Percentiles rank a stretch among this genome's conserved stretches.
Conservation (phyloP, 1,140 invertebrate genomes). For the Drosophila bocqueti region DNA sequence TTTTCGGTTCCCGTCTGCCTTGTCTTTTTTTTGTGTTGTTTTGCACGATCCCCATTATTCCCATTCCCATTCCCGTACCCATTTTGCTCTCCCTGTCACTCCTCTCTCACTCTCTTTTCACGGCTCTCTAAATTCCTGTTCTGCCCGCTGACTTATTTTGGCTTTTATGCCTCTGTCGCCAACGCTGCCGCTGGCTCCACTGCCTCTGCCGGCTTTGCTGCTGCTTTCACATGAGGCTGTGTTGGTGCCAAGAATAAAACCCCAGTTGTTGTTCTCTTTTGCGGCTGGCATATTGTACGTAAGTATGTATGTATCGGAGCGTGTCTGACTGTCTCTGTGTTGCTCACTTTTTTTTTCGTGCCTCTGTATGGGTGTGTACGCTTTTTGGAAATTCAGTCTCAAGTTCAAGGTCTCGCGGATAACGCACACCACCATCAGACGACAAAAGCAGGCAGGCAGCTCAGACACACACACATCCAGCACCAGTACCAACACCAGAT, state of each 20-base stretch:
- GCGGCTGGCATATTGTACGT: conserved; percentile 11
- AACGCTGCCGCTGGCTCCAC: conserved; percentile 19
- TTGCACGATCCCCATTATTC: conserved; percentile 52
- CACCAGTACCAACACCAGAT: conserved; percentile 5
- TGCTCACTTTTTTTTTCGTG: conserved; percentile 44
- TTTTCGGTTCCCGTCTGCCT: conserved; percentile 25
- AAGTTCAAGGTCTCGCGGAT: conserved; percentile 85
- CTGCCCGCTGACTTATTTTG: conserved; percentile 72
- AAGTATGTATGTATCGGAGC: neutral
- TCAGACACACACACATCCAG: conserved; percentile 22
- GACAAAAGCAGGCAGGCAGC: conserved; percentile 24
- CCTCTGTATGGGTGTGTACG: conserved; percentile 52
- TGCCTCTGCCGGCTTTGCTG: conserved; percentile 17
- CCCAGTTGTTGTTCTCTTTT: conserved; percentile 62
- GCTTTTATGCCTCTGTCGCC: conserved; percentile 67
- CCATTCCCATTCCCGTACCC: conserved; percentile 19
- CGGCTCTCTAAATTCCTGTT: conserved; percentile 68
- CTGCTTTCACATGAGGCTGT: conserved; percentile 30
- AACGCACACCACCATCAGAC: conserved; percentile 47
- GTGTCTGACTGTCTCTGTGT: conserved; percentile 21
- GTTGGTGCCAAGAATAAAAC: conserved; percentile 36
- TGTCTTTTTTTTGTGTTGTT: neutral
- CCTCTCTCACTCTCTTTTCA: conserved; percentile 13
- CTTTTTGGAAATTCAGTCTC: conserved; percentile 85
- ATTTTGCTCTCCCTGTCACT: neutral